Base-by-base conservation (phyloP, 2,888 invertebrate genomes). In the Andrena dorsata region DNA sequence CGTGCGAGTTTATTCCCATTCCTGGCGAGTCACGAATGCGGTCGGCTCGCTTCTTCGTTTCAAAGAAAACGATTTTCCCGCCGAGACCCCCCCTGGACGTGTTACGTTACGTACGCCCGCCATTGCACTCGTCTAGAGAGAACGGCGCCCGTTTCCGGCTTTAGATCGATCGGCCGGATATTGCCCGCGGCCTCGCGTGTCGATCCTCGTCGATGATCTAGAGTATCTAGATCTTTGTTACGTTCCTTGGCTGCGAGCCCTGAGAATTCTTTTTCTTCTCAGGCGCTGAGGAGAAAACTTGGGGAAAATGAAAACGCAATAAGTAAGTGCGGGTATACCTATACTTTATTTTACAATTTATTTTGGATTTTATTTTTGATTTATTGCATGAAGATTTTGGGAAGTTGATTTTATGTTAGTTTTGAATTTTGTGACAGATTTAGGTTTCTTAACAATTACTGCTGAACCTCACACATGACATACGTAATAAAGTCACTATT, bases 91-190 rank as follows among this genome's bases (percentile, higher is more conserved):
- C 2, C 26, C 47, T 1, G 26, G 49, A 63, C 41, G 51, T 2
- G 66, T 80, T 71, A 76, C 66, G 80, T 80, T 63, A 61, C 7
- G 47, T 49, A 23, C 51, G 32, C 64, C n/a, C 35, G 35, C 70
- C 26, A 60, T 76, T 47, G 51, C 60, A 13, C 26, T 26, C 7
- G 32, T 49, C 58, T 30, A 7, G 23, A 51, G 65, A 58, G 68
- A 72, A 72, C 71, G 51, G 20, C 47, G 23, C 56, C 56, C 51
- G 78, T 64, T 78, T 81, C 78, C 80, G 72, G 63, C 51, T 63
- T 35, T 4, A 64, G 68, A 69, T 78, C 78, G 80, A 77, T 78
- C 26, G 23, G 28, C 72, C 80, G 78, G 77, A 80, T 69, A 78
- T 80, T 53, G 66, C 64, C 58, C 13, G 41, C 63, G 58, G 64